Evolutionary conservation across 2,797 vertebrate species (phyloP), one percentile per base, ranked within the genome.

Genomic region (Chanos chanos): DNA sequence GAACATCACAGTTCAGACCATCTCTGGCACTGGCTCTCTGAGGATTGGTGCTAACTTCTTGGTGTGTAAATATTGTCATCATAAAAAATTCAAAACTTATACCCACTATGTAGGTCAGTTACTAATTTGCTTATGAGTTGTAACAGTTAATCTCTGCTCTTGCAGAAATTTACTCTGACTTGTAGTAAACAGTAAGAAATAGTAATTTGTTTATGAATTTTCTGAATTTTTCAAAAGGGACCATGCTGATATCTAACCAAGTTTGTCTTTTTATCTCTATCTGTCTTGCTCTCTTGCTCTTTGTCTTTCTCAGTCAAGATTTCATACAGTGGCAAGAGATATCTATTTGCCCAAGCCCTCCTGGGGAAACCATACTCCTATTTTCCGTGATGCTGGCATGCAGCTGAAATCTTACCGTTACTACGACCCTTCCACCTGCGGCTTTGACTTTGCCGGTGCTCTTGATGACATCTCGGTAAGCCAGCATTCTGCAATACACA

Each of bases 351-450:
- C 96, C 61, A 99, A 96, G 77, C 96, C 97, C 0, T 92, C 93
- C 63, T 99, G 97, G 97, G 97, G 96, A 43, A 99, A 99, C 76
- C 97, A 99, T 86, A 99, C 96, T 0, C 95, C 97, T 49, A 95
- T 99, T 85, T 99, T 97, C 85, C 91, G 93, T 64, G 96, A 99
- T 1, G 94, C 95, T 1, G 96, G 96, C 68, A 77, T 99, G 91
- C 91, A 97, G 21, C 88, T 98, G 4, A 94, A 96, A 62, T 85
- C 90, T 2, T 99, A 99, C 59, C 86, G 91, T 15, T 99, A 99
- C 81, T 99, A 98, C 0, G 95, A 99, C 59, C 92, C 96, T 6
- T 91, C 91, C 71, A 99, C 93, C 0, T 99, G 96, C 8, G 96
- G 96, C 54, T 97, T 99, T 70, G 95, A 99, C 84, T 94, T 94